phyloP scores from a whole-genome alignment of 1,140 invertebrate species.

The Papilio polytes region DNA sequence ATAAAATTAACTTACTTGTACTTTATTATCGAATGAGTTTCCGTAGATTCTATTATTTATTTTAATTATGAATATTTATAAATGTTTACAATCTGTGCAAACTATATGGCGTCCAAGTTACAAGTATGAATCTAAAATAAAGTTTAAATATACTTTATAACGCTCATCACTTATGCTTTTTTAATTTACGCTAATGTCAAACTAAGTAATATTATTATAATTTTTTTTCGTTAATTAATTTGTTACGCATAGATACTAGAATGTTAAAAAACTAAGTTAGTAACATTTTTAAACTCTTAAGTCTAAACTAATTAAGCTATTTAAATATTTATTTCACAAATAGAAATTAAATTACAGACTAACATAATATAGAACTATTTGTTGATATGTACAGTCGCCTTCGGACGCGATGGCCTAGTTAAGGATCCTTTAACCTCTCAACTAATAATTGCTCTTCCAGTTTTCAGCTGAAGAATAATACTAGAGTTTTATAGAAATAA shows the following conservation, averaged over 20 bases:
- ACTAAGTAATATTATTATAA: background rate
- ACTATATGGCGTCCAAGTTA: background rate
- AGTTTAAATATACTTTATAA: background rate
- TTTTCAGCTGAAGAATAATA: too few relatives aligned
- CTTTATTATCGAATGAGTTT: conserved; percentile 44
- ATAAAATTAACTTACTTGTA: background rate
- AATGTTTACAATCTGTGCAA: background rate
- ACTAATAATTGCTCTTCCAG: background rate
- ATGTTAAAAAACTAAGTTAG: background rate
- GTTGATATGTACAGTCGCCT: background rate
- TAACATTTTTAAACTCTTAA: too few relatives aligned
- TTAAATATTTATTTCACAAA: background rate
- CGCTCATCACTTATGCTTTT: background rate
- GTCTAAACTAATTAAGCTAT: background rate
- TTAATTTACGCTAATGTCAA: background rate
- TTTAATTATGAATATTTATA: conserved; percentile 22
- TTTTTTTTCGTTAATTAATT: background rate
- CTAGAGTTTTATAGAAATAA: too few relatives aligned
- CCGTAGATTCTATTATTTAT: conserved; percentile 26
- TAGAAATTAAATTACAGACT: background rate
- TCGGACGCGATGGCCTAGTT: background rate
- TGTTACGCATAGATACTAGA: background rate
- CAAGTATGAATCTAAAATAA: background rate
- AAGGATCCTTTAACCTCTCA: background rate
- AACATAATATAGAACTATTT: background rate